Base-by-base conservation (phyloP, 1,140 invertebrate species). In the Gonatopus flavifemur region DNA sequence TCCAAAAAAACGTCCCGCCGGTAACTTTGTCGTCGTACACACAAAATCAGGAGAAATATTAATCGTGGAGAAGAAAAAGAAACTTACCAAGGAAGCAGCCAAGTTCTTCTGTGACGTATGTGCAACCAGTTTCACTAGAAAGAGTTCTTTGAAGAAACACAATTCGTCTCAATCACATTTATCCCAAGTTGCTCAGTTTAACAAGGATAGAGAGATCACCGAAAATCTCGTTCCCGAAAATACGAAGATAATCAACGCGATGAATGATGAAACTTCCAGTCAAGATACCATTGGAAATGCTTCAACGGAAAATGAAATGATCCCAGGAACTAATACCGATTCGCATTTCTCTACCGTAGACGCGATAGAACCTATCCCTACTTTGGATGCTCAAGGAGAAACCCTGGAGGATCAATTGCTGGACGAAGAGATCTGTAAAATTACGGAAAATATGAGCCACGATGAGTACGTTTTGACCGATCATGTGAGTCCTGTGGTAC, bases 401-500 rank as follows among this genome's bases (percentile, higher is more conserved):
- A 63, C 61, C 18, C 28, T 74, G 0, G 76, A 78, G 28, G 75
- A 77, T 9, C 67, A 77, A 22, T 56, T 77, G 13, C 41, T 77
- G 0, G 75, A 77, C 16, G 74, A 77, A 19, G 76, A 78, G 31
- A 78, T 77, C 19, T 78, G 75, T 19, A 78, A 78, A 28, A 78
- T 78, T 7, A 78, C 75, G 0, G 75, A 78, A 16, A 77, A 77
- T 12, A 78, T 78, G 76, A 75, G 70, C 0, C 76, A 78, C 13
- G 76, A 78, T 5, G 76, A 78, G 9, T 77, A 77, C 18, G 76
- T 78, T 1, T 42, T 78, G 0, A 78, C 74, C 0, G 75, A 78
- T 51, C 75, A 76, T 19, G 48, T 77, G 0, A 76, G 69, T 49
- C 69, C 75, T 0, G 37, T 62, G 3, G 42, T 52, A 0, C 59